These are phyloP conservation scores for Bathybates hornii DNA, from an alignment of 2,113 vertebrate genomes.

Conservation along the genomic window DNA sequence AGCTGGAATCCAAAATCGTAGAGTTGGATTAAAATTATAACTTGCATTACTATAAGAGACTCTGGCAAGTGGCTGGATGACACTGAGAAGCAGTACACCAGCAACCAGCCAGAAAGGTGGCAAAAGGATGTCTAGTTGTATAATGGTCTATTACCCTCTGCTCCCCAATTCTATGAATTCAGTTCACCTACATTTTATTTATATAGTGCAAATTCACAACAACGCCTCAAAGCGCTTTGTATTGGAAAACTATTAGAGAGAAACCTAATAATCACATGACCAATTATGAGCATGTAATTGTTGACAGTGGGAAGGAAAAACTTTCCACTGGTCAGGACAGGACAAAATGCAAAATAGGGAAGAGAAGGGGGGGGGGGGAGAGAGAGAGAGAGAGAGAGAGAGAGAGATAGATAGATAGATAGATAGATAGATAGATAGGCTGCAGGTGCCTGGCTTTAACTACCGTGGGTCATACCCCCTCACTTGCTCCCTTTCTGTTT, in stretches of 20 bases:
- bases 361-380: not conserved
- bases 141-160: not conserved
- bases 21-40: not conserved
- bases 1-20: not conserved
- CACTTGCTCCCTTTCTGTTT: no score
- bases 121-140: not conserved
- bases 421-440: no score
- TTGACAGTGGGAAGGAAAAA: not conserved
- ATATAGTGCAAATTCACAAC: not conserved
- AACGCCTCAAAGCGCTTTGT: not conserved
- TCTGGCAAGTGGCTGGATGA: not conserved
- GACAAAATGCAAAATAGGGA: not conserved
- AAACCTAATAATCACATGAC: not conserved
- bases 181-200: not conserved
- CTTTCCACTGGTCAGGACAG: not conserved
- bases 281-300: not conserved
- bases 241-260: not conserved
- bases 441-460: no score
- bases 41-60: not conserved
- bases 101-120: not conserved
- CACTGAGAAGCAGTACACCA: not conserved
- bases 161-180: not conserved
- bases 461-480: no score
- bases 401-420: no score
- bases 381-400: no score